phyloP scores from a whole-genome alignment of 2,113 vertebrate genomes.

The Neomonachus schauinslandi region DNA sequence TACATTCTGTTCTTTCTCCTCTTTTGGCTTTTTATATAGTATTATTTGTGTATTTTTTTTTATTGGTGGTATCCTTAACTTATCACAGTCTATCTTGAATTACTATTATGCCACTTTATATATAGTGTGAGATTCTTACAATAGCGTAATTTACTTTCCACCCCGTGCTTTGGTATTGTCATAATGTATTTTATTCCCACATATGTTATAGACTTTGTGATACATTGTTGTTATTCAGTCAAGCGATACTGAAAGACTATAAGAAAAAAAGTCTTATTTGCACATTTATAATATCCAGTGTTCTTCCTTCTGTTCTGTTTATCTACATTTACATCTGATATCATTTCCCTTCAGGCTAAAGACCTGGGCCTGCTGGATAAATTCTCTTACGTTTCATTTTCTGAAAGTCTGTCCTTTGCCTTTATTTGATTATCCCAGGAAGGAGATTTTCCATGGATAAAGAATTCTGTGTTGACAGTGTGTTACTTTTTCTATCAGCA shows the following conservation, averaged over 20 bases:
- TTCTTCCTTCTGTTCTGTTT: background rate
- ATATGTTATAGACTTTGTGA: background rate
- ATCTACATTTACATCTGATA: background rate
- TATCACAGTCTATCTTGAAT: background rate
- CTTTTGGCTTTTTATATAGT: background rate
- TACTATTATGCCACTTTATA: background rate
- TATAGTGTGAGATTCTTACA: background rate
- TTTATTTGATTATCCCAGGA: background rate
- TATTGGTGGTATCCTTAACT: background rate
- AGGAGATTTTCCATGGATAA: background rate
- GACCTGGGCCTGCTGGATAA: background rate
- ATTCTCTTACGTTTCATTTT: background rate
- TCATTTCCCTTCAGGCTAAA: background rate
- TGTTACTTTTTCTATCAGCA: background rate
- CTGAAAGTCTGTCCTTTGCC: background rate
- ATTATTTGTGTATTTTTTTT: background rate
- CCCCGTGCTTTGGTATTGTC: background rate
- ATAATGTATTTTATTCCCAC: background rate
- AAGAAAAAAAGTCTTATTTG: background rate
- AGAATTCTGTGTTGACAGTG: background rate
- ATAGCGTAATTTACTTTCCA: background rate
- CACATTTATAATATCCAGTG: background rate
- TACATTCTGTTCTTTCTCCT: background rate
- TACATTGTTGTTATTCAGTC: background rate
- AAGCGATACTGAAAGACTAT: background rate